Conservation (phyloP, 2,113 vertebrate genomes). For the Pithys albifrons region DNA sequence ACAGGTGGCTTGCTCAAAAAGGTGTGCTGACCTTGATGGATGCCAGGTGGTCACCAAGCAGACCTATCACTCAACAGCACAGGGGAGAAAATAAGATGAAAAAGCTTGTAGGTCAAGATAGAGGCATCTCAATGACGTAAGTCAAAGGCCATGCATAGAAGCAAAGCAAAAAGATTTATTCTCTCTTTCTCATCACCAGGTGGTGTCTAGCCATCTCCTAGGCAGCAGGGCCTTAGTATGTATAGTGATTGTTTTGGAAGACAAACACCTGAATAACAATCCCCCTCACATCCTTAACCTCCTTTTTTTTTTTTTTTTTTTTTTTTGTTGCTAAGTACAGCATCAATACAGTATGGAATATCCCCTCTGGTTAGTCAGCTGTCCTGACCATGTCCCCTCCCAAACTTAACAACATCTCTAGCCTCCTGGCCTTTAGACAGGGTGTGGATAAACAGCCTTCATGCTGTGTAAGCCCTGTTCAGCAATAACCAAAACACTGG, state of each 20-base stretch:
- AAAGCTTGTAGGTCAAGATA: not conserved
- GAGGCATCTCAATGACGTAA: not conserved
- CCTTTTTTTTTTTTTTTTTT: not conserved
- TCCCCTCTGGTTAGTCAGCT: not conserved
- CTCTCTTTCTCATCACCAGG: not conserved
- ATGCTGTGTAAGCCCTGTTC: not conserved
- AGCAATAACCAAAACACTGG: not conserved
- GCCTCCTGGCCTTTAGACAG: fast-evolving
- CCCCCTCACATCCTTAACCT: not conserved
- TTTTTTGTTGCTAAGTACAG: not conserved
- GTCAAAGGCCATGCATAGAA: not conserved
- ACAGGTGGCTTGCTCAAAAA: not conserved
- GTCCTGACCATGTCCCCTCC: not conserved
- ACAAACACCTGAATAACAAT: not conserved
- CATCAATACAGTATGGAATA: not conserved
- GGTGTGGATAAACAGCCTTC: not conserved
- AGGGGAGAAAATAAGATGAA: not conserved
- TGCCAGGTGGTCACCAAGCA: not conserved
- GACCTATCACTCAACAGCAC: not conserved
- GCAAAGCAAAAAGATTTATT: not conserved
- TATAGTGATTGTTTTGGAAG: not conserved
- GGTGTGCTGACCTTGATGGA: not conserved
- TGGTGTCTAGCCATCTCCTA: no score
- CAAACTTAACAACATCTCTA: not conserved
- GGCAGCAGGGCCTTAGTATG: not conserved